Evolutionary conservation across 2,888 invertebrate genomes (phyloP).

Genomic region (Pandemis cinnamomeana): DNA sequence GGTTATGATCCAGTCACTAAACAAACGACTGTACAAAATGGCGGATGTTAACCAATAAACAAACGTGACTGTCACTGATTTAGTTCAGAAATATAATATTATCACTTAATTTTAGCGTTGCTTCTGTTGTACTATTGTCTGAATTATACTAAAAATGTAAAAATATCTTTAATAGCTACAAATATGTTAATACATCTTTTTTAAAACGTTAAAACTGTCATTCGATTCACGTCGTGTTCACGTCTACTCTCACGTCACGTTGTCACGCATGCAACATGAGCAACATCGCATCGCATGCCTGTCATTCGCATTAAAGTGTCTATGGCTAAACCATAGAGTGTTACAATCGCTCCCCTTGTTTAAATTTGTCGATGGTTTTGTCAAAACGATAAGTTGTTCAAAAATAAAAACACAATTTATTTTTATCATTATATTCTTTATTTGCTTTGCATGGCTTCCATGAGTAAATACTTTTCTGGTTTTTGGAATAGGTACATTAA

Average conservation of each 20-base stretch:
- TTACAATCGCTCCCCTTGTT: background rate
- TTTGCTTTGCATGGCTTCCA: too few species aligned
- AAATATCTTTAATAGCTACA: constrained; percentile 70
- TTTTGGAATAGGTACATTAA: too few species aligned
- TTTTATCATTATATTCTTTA: too few species aligned
- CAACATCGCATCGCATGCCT: constrained; percentile 43
- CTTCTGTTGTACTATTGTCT: constrained; percentile 57
- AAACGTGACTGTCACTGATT: constrained; percentile 80
- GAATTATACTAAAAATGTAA: constrained; percentile 73
- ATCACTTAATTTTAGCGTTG: constrained; percentile 63
- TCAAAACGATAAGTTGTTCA: too few species aligned
- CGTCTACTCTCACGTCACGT: constrained; percentile 54
- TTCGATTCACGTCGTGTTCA: constrained; percentile 69
- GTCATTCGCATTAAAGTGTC: constrained; percentile 17
- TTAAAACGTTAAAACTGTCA: constrained; percentile 78
- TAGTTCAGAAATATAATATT: constrained; percentile 55
- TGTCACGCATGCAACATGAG: constrained; percentile 54
- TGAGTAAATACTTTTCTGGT: too few species aligned
- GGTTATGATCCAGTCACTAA: constrained; percentile 79
- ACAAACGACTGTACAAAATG: constrained; percentile 85
- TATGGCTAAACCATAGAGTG: constrained; percentile 21
- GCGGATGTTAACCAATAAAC: constrained; percentile 85
- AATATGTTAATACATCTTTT: constrained; percentile 71
- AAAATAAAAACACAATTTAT: too few species aligned
- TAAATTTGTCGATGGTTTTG: constrained; percentile 1